These are phyloP conservation scores for Zaprionus tsacasi DNA, from an alignment of 1,140 invertebrate species.

Conservation along the genomic window DNA sequence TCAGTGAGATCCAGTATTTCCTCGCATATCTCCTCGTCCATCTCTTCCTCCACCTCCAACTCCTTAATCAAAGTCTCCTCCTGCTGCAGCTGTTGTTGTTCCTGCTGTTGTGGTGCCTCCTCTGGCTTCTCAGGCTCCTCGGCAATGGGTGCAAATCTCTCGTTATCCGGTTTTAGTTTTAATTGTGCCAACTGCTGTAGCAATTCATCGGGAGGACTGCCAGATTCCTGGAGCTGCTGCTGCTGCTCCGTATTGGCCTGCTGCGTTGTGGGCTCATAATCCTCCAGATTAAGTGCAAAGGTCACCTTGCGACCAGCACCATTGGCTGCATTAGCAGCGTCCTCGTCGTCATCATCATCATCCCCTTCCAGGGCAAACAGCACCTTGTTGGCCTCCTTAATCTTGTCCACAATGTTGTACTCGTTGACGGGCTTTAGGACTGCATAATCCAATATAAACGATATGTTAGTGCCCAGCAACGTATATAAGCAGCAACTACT, in stretches of 20 bases:
- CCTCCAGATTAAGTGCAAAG: conserved; percentile 74
- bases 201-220: conserved; percentile 63
- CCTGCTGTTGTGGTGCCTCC: not conserved
- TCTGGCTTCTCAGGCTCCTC: conserved; percentile 37
- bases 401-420: conserved; percentile 84
- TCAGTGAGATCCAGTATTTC: conserved; percentile 70
- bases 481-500: conserved; percentile 9
- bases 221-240: not conserved
- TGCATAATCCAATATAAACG: conserved; percentile 70
- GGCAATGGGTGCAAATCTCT: conserved; percentile 43
- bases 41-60: conserved; percentile 23
- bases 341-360: conserved; percentile 19
- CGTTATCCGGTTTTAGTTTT: conserved; percentile 46
- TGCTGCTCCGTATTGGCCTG: conserved; percentile 8
- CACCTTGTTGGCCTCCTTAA: conserved; percentile 83
- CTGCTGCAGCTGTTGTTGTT: conserved; percentile 3
- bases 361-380: conserved; percentile 58
- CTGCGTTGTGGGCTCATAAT: conserved; percentile 65
- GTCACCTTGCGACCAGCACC: conserved; percentile 67
- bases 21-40: conserved; percentile 77
- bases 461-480: conserved; percentile 38
- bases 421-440: conserved; percentile 82
- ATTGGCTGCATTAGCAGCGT: conserved; percentile 23
- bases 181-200: conserved; percentile 88
- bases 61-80: conserved; percentile 10